Evolutionary conservation across 1,140 invertebrate species (phyloP), one percentile per base, ranked within the genome.

Genomic region (Triops longicaudatus): DNA sequence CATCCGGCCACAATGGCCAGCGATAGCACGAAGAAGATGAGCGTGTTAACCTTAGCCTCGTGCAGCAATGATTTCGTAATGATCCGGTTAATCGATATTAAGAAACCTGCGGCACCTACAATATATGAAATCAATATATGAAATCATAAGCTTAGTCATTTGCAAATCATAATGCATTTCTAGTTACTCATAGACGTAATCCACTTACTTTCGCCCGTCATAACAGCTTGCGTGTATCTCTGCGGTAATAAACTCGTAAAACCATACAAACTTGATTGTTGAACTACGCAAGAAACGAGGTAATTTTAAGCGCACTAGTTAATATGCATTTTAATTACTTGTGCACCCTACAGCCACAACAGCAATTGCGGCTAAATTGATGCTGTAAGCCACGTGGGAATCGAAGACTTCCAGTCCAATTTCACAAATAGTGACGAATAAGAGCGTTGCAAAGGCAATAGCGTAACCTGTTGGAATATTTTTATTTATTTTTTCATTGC

Each of bases 251-350:
- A 96, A 78, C 93, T 94, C 1, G 94, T 94, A 82, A 95, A 96
- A 10, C 94, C 94, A 83, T 97, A 97, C 84, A 96, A 96, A 84
- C 93, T 95, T 0, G 93, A 95, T 85, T 97, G 95, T 83, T 97
- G 95, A 73, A 96, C 91, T 87, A 82, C 76, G 86, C 85, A 76
- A 79, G 72, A 80, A 77, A 26, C 79, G 75, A 80, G 9, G 14
- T 41, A 63, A 76, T 4, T 28, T 79, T 79, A 27, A 73, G n/a
- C n/a, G n/a, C n/a, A n/a, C n/a, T n/a, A n/a, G n/a, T n/a, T n/a
- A n/a, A n/a, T n/a, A n/a, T 26, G 78, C n/a, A 71, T 42, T 71
- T 43, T 74, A 79, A 80, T 78, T 87, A 92, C 91, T 90, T 84
- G 93, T 94, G 82, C 94, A 96, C 17, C 94, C 95, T 76, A 96